phyloP scores from a whole-genome alignment of 1,140 invertebrate species.

The Drosophila bocki region DNA sequence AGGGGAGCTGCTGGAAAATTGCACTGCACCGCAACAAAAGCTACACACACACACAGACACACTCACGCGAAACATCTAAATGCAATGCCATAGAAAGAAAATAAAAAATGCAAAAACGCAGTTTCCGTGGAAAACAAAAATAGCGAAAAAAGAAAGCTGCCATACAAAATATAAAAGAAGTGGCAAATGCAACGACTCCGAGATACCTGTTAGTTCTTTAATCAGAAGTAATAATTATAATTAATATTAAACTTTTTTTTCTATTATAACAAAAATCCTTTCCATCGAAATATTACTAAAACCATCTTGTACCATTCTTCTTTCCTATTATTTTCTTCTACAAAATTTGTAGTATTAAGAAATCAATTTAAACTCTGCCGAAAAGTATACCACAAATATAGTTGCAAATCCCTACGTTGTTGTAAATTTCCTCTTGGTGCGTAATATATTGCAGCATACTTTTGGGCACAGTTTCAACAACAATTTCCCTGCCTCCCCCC shows the following conservation, averaged over 20 bases:
- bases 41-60: conserved; percentile 52
- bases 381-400: background rate
- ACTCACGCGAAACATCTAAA: conserved; percentile 62
- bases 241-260: background rate
- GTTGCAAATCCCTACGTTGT: background rate
- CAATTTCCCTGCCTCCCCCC: background rate
- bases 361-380: background rate
- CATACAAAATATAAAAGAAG: conserved; percentile 18
- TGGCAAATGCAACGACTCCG: background rate
- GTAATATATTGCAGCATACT: background rate
- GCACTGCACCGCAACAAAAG: conserved; percentile 73
- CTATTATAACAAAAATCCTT: too few relatives aligned
- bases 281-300: too few relatives aligned
- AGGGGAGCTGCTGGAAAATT: conserved; percentile 29
- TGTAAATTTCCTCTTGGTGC: too few relatives aligned
- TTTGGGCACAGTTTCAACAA: background rate
- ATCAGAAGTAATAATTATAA: too few relatives aligned
- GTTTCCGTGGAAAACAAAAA: conserved; percentile 70
- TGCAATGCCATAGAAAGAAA: conserved; percentile 66
- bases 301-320: too few relatives aligned
- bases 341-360: background rate
- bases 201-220: background rate
- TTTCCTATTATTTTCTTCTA: background rate
- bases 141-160: conserved; percentile 21
- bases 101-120: conserved; percentile 62